These are phyloP conservation scores for Buphagus erythrorhynchus DNA, from an alignment of 2,797 vertebrate species.

Conservation along the genomic window DNA sequence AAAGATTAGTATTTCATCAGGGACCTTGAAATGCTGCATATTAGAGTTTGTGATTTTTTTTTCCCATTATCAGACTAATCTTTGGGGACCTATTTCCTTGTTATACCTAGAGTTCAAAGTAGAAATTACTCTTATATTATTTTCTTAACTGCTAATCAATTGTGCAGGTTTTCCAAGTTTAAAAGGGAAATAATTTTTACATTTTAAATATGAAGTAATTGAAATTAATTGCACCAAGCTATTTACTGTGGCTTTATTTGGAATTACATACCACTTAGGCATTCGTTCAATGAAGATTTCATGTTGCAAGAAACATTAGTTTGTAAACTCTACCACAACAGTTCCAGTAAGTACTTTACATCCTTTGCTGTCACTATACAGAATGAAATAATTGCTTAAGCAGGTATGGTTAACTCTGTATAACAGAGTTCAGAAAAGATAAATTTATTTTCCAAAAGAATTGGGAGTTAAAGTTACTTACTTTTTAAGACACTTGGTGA, in stretches of 20 bases:
- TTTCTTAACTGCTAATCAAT: not conserved
- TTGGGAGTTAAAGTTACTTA: constrained; percentile 49
- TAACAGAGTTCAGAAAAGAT: not conserved
- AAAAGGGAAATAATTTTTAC: not conserved
- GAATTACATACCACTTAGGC: not conserved
- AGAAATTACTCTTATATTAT: not conserved
- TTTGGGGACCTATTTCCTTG: not conserved
- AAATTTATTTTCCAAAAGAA: constrained; percentile 15
- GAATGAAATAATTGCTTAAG: not conserved
- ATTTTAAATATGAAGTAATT: not conserved
- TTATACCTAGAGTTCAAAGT: constrained; percentile 25
- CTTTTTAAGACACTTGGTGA: constrained; percentile 45
- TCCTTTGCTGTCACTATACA: not conserved
- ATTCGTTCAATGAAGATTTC: constrained; percentile 16
- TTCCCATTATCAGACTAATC: not conserved
- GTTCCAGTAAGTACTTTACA: not conserved
- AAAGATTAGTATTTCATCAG: not conserved
- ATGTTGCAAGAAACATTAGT: not conserved
- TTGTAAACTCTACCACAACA: not conserved
- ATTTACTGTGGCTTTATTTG: constrained; percentile 4
- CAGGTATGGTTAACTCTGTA: not conserved
- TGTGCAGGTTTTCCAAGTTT: constrained; percentile 16
- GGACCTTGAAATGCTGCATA: not conserved
- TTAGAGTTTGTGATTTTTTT: constrained; percentile 21
- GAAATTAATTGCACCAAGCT: constrained; percentile 13